Evolutionary conservation across 2,888 invertebrate genomes (phyloP).

Genomic region (Athalia circularis): DNA sequence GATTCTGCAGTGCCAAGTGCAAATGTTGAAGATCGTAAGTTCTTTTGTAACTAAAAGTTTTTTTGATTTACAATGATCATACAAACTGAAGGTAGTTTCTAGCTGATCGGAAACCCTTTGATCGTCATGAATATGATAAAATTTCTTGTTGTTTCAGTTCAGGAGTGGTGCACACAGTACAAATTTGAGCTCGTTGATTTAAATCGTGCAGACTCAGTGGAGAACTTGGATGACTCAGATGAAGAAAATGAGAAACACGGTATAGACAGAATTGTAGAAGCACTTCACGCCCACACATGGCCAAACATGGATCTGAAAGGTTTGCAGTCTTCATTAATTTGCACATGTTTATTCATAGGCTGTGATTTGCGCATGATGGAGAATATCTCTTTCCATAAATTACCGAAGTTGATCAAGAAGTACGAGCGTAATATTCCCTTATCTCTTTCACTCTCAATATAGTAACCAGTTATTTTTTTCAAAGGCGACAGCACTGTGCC

Average conservation of each 20-base stretch:
- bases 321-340: conserved; percentile 51
- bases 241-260: conserved; percentile 79
- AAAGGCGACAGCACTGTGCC: conserved; percentile 12
- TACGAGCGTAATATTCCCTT: too few species aligned
- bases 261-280: conserved; percentile 81
- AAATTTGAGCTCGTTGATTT: conserved; percentile 84
- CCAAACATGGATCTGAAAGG: conserved; percentile 82
- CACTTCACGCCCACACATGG: conserved; percentile 84
- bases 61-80: too few species aligned
- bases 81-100: too few species aligned
- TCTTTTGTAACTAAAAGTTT: not conserved
- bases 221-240: conserved; percentile 71
- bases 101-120: not conserved
- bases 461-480: not conserved
- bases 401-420: too few species aligned
- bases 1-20: conserved; percentile 48
- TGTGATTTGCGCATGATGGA: not conserved
- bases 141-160: conserved; percentile 68
- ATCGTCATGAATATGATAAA: conserved; percentile 13
- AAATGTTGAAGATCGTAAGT: conserved; percentile 20
- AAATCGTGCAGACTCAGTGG: conserved; percentile 69
- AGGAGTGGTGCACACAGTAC: conserved; percentile 81
- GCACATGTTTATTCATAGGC: not conserved
- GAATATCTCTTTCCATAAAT: too few species aligned
- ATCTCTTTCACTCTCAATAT: too few species aligned